These are phyloP conservation scores for Dynastes maya DNA, from an alignment of 2,888 invertebrate genomes.

Conservation along the genomic window DNA sequence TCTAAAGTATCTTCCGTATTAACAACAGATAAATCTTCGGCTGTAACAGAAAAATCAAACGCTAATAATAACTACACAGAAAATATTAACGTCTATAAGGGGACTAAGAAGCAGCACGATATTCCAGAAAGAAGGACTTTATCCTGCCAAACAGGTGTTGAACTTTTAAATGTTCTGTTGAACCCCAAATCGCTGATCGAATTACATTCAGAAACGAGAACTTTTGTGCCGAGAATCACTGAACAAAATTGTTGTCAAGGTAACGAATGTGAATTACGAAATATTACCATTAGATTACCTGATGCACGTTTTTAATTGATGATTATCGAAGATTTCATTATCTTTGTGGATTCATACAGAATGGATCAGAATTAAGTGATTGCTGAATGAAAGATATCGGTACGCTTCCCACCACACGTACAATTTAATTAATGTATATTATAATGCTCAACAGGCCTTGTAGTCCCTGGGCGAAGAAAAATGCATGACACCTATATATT, in stretches of 20 bases:
- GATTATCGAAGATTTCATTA: too few species aligned
- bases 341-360: too few species aligned
- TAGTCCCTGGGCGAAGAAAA: too few species aligned
- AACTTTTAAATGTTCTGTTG: constrained; percentile 66
- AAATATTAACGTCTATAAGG: constrained; percentile 59
- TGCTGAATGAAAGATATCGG: too few species aligned
- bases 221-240: constrained; percentile 61
- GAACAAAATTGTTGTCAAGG: constrained; percentile 66
- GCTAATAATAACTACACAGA: constrained; percentile 63
- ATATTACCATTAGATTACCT: constrained; percentile 69
- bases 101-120: constrained; percentile 48
- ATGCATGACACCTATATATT: too few species aligned
- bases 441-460: too few species aligned
- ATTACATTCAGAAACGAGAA: constrained; percentile 56
- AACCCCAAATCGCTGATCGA: constrained; percentile 63
- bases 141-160: constrained; percentile 69
- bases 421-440: too few species aligned
- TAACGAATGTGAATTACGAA: constrained; percentile 68
- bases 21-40: constrained; percentile 66
- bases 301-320: constrained; percentile 35
- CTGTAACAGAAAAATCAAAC: constrained; percentile 37
- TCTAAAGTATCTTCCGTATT: constrained; percentile 70
- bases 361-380: too few species aligned
- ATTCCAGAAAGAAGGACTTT: constrained; percentile 65
- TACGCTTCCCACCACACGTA: too few species aligned